Evolutionary conservation across 2,888 invertebrate genomes (phyloP), one percentile per base, ranked within the genome.

Genomic region (Thalpophila matura): DNA sequence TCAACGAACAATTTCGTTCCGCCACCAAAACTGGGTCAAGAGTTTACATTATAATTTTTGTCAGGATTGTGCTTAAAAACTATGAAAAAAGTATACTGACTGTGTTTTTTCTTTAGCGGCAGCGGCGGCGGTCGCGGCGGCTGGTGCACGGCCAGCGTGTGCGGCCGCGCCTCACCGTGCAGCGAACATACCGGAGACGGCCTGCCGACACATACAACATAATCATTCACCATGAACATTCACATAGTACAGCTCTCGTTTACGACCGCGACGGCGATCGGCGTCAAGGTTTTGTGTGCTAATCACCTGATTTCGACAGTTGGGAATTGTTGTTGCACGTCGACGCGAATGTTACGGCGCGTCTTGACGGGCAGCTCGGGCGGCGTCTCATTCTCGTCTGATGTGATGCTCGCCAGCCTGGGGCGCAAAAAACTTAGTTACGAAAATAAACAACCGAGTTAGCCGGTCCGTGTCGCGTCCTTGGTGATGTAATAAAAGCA

Each of bases 61-160:
- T 51, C 9, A 33, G 35, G 35, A 24, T 12, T 29, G n/a, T 55
- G 38, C 18, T 31, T 38, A 24, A 40, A 47, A 42, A 50, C 3
- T 24, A n/a, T 16, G 12, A 12, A 57, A 50, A 68, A 67, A 47
- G 20, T 55, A 84, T 93, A 98, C 98, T 98, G 96, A 98, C 99
- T 99, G 96, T 99, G 98, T 92, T 98, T 97, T 93, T 98, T 98
- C 95, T 99, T 99, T 43, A 97, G 97, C 38, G 99, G 99, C 74
- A 99, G 94, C 49, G 99, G 99, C 68, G 99, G 99, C 70, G 98
- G 98, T 38, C 98, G 97, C 79, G 97, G 97, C 73, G 93, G 90
- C 74, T 94, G 91, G 79, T 94, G 93, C 77, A 94, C 94, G 50
- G 94, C 95, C 64, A 95, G 85, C 75, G 95, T 95, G 81, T 95